A percentile compares a stretch with the other conserved stretches of the same genome.
Evolutionary conservation across 1,140 invertebrate genomes (phyloP).

Genomic region (Drosophila pachea): DNA sequence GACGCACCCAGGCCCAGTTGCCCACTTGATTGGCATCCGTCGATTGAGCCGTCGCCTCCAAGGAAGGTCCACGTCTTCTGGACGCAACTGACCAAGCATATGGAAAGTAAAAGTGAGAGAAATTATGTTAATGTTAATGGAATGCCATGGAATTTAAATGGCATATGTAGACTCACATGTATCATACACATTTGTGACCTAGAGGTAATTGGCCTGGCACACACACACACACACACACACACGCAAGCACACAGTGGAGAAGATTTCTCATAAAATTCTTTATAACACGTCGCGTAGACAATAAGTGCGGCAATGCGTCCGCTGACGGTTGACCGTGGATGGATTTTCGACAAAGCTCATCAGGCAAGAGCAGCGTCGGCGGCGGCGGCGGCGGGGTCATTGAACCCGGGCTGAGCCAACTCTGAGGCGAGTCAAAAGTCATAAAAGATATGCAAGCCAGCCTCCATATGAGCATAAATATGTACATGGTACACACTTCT

Average conservation of each 20-base stretch:
- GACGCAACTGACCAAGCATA: no score
- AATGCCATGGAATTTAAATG: no score
- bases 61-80: no score
- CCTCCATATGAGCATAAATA: constrained; percentile 46
- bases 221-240: no score
- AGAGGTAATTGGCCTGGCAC: no score
- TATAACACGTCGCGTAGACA: constrained; percentile 11
- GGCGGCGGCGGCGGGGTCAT: no score
- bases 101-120: no score
- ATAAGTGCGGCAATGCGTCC: constrained; percentile 9
- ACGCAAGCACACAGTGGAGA: no score
- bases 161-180: no score
- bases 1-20: constrained; percentile 27
- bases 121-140: no score
- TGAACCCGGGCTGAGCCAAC: constrained; percentile 52
- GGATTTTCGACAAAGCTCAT: constrained; percentile 35
- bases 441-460: constrained; percentile 71
- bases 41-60: constrained; percentile 27
- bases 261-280: background rate
- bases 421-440: constrained; percentile 72
- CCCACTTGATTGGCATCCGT: constrained; percentile 61
- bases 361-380: constrained; percentile 24
- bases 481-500: constrained; percentile 27
- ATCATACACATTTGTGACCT: no score
- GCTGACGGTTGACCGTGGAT: constrained; percentile 33